Base-by-base conservation (phyloP, 2,797 vertebrate genomes). In the Triplophysa yarkandensis region DNA sequence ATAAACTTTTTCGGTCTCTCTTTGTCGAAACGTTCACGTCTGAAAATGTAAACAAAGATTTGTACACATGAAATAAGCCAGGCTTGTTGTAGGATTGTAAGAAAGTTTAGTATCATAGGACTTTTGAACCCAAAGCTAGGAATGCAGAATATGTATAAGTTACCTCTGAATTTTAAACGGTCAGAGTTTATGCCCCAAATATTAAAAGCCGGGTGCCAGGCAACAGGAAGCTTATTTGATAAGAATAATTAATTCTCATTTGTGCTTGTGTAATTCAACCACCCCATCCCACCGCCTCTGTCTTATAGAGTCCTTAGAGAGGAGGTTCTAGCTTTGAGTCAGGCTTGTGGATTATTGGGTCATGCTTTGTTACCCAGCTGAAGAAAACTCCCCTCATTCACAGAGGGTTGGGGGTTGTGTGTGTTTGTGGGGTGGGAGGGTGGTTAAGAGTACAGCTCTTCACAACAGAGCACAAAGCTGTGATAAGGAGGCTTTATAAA, bases 321-420 rank as follows among this genome's bases (percentile, higher is more conserved):
- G 81, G 86, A 83, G 82, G 86, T 81, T 89, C 85, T 85, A 88
- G 88, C 86, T 91, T 90, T 89, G 87, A 92, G 88, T 90, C 87
- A 89, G 89, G 87, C 87, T 89, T 88, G 83, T 84, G 91, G 91
- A 92, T 93, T 93, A 93, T 89, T 91, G 91, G 90, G 90, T 92
- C 90, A 92, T 89, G 90, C 91, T 90, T 92, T 91, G 91, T 92
- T 92, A 90, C 88, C 89, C 91, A 91, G 90, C 91, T 92, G 92
- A 90, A 91, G 88, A 91, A 89, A 89, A 89, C 85, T 58, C 77
- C 87, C 85, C 87, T 86, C 86, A 88, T 89, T 89, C 86, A 86
- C 86, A 86, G 83, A 83, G 72, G 75, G 76, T 72, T 70, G 58
- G 63, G 44, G 73, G 58, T 55, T 75, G 70, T 68, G 69, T 68